These are phyloP conservation scores for Halcyon smyrnensis DNA, from an alignment of 2,797 vertebrate species.

Conservation along the genomic window DNA sequence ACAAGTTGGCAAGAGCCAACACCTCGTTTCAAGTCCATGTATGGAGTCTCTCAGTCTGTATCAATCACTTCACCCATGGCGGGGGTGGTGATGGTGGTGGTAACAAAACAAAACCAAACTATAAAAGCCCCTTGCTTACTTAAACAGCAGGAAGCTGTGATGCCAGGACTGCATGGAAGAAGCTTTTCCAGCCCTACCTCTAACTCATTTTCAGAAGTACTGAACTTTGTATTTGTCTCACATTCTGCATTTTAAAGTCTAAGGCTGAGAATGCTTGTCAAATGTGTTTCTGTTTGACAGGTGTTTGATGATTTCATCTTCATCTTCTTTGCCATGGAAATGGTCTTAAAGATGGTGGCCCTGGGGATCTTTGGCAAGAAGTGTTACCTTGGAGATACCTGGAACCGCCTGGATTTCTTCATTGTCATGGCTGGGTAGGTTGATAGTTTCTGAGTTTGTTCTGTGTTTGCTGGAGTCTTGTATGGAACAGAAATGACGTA, in stretches of 20 bases:
- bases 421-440: slow-evolving; percentile 97
- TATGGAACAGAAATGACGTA: not conserved
- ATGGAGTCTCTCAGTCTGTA: not conserved
- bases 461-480: not conserved
- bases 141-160: not conserved
- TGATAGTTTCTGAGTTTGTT: not conserved
- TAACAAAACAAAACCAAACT: not conserved
- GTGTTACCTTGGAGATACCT: slow-evolving; percentile 97
- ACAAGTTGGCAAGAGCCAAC: not conserved
- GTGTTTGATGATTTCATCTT: slow-evolving; percentile 98
- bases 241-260: not conserved
- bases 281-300: slow-evolving; percentile 72
- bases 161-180: not conserved
- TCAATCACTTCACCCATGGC: not conserved
- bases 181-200: not conserved
- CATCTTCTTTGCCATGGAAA: slow-evolving; percentile 98
- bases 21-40: not conserved
- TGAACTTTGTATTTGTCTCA: not conserved
- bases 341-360: slow-evolving; percentile 97
- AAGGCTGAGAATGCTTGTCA: not conserved
- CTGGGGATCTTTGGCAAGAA: slow-evolving; percentile 95
- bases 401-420: slow-evolving; percentile 98
- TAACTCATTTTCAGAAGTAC: not conserved
- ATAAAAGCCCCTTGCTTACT: not conserved
- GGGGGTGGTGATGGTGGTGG: no score